Conservation (phyloP, 1,140 invertebrate genomes). For the Geopemphigus sp. region DNA sequence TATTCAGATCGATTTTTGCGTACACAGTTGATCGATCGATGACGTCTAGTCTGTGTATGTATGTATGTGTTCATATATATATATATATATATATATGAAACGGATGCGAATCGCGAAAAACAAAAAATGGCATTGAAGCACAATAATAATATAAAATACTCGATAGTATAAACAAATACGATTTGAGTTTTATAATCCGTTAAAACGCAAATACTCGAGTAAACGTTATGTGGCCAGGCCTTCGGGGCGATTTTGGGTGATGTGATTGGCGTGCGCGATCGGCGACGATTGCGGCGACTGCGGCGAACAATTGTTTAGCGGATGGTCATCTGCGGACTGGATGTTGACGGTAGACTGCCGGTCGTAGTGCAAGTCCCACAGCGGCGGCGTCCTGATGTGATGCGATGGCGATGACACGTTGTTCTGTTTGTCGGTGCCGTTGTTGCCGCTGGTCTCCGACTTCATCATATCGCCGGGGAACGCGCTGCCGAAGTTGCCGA, state of each 20-base stretch:
- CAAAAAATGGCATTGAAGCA: too few species aligned
- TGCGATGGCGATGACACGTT: constrained; percentile 41
- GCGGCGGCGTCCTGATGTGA: constrained; percentile 51
- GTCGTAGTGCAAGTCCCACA: constrained; percentile 54
- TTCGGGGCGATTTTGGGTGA: constrained; percentile 55
- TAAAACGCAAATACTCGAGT: constrained; percentile 43
- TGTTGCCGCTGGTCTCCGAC: constrained; percentile 41
- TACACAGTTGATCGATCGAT: too few species aligned
- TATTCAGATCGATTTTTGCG: too few species aligned
- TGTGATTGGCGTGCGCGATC: constrained; percentile 20
- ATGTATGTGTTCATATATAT: too few species aligned
- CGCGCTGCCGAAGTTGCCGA: constrained; percentile 23
- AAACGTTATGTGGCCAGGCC: constrained; percentile 58
- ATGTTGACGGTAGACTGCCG: constrained; percentile 52
- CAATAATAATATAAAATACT: too few species aligned
- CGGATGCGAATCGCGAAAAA: too few species aligned
- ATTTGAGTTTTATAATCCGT: constrained; percentile 42
- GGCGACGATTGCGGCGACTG: constrained; percentile 19
- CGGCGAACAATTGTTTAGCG: background rate
- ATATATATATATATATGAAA: too few species aligned
- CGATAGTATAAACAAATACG: background rate
- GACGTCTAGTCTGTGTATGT: too few species aligned
- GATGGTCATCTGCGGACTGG: constrained; percentile 10
- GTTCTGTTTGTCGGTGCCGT: constrained; percentile 49
- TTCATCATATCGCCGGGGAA: constrained; percentile 26